Base-by-base conservation (phyloP, 2,797 vertebrate species). In the Neomorphus geoffroyi region DNA sequence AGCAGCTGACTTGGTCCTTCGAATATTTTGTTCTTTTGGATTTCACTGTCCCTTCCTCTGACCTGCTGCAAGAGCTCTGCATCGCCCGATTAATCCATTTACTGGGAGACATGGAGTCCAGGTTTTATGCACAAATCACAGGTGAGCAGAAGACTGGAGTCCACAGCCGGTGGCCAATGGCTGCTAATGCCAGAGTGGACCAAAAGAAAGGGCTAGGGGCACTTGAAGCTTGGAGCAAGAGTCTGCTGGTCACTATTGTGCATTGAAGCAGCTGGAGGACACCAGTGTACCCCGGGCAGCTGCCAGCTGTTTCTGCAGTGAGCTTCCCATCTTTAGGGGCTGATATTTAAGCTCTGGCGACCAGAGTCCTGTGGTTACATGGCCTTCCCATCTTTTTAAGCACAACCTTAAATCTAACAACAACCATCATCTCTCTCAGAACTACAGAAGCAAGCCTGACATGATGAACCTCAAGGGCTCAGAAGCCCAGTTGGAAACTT, bases 1-100 rank as follows among this genome's bases (percentile, higher is more conserved):
- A 53, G 80, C 70, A 51, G 37, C 2, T 61, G 41, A 22, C 7
- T 17, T 18, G 50, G 4, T 46, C 61, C 43, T 61, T 79, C 74
- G 70, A 32, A 15, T 33, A 35, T 66, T 75, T 43, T 33, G 16
- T 62, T 73, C 16, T 9, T 51, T n/a, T 71, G 70, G 37, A 41
- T 82, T 77, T 89, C 61, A 26, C n/a, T 33, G 19, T 46, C 24
- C 4, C 6, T 21, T 57, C 14, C 11, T 89, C 35, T 5, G 4
- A 11, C 23, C 37, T 11, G 2, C 35, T 27, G 64, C n/a, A 30
- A 27, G 30, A 60, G n/a, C 54, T 57, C 70, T 32, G 3, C 1
- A 0, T 33, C 39, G 39, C 66, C 39, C 2, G 0, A 3, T 24
- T 35, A 2, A 1, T 6, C 2, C 2, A 16, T 46, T 73, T 28